These are phyloP conservation scores for Chloroceryle inda DNA, from an alignment of 2,797 vertebrate species.

Conservation along the genomic window DNA sequence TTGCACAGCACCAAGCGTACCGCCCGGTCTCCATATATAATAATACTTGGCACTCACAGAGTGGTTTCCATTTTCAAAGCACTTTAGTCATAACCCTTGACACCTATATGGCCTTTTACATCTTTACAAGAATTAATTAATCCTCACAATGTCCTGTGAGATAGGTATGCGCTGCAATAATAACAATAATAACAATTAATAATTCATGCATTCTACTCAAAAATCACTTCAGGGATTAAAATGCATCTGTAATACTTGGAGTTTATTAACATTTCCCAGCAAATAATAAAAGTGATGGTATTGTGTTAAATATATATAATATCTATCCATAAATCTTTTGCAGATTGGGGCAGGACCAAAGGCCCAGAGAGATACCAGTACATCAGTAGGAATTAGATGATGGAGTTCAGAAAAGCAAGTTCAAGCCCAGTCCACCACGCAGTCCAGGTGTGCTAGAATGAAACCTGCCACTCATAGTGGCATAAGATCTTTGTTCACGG, in stretches of 20 bases:
- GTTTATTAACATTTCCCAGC: slow-evolving; percentile 73
- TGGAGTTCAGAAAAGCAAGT: not conserved
- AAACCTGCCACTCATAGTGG: not conserved
- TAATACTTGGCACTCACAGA: slow-evolving; percentile 60
- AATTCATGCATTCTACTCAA: slow-evolving; percentile 66
- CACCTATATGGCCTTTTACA: slow-evolving; percentile 65
- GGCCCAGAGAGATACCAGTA: not conserved
- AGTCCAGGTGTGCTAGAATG: not conserved
- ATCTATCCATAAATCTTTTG: not conserved
- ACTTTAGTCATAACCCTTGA: slow-evolving; percentile 70
- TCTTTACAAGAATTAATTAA: slow-evolving; percentile 77
- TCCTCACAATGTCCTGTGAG: slow-evolving; percentile 61
- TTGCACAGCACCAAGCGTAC: slow-evolving; percentile 52
- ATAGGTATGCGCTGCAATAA: slow-evolving; percentile 48
- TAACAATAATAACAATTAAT: slow-evolving; percentile 71
- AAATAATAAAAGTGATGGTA: slow-evolving; percentile 56
- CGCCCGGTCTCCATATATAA: slow-evolving; percentile 60
- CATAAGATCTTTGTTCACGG: not conserved
- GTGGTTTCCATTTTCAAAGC: slow-evolving; percentile 71
- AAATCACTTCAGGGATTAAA: slow-evolving; percentile 74
- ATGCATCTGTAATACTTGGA: slow-evolving; percentile 52
- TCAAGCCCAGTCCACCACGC: not conserved
- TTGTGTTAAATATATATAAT: slow-evolving; percentile 60
- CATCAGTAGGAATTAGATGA: not conserved
- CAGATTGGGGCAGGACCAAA: not conserved